phyloP scores from a whole-genome alignment of 2,113 vertebrate species.

The Gadus chalcogrammus region DNA sequence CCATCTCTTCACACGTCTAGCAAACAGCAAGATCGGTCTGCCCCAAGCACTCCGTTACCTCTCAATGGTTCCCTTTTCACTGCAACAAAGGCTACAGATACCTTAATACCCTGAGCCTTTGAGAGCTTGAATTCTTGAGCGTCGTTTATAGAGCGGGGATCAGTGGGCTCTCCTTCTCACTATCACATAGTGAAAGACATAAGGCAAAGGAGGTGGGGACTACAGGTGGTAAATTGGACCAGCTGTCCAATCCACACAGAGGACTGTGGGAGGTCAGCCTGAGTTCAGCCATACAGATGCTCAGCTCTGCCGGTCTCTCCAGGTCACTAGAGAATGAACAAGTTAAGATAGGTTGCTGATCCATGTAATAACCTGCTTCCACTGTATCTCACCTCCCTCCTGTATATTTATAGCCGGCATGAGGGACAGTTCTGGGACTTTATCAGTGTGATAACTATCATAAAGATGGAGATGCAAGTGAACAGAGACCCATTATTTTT shows the following conservation, averaged over 20 bases:
- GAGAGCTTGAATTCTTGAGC: slow-evolving; percentile 22
- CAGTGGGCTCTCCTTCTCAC: slow-evolving; percentile 20
- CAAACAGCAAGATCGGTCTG: no score
- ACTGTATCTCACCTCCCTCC: slow-evolving; percentile 21
- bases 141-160: slow-evolving; percentile 16
- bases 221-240: slow-evolving; percentile 15
- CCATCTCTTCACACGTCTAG: no score
- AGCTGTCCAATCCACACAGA: slow-evolving; percentile 8
- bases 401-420: slow-evolving; percentile 48
- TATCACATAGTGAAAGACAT: background rate
- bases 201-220: background rate
- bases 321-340: slow-evolving; percentile 49
- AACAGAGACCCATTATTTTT: no score
- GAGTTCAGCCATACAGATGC: slow-evolving; percentile 50
- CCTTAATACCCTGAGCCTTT: slow-evolving; percentile 6
- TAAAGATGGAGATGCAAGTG: no score
- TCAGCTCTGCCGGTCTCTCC: slow-evolving; percentile 20
- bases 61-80: no score
- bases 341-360: slow-evolving; percentile 45
- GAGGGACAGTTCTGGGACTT: background rate
- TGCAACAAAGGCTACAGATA: no score
- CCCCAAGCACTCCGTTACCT: no score
- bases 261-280: slow-evolving; percentile 17
- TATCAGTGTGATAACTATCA: no score
- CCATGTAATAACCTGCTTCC: slow-evolving; percentile 6